Base-by-base conservation (phyloP, 2,888 invertebrate genomes). In the Macropis europaea region DNA sequence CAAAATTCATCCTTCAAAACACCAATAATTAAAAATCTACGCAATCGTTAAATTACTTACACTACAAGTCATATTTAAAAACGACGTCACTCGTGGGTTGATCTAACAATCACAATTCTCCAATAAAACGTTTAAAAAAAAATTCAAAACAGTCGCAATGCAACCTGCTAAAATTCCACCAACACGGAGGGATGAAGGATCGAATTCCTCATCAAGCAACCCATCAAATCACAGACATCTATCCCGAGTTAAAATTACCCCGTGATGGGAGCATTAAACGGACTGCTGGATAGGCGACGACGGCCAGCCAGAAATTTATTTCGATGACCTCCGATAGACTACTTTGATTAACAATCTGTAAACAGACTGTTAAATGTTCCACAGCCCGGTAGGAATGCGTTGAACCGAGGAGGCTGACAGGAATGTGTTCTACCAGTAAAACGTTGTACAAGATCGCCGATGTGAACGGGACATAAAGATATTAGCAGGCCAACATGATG, bases 291-390 rank as follows among this genome's bases (percentile, higher is more conserved):
- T n/a, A 30, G 15, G n/a, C 15, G 6, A 7, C 22, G 19, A 17
- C 34, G 13, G 1, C 36, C 42, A 11, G 28, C 17, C 48, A 36
- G 38, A 11, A 19, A 45, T 38, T 30, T 64, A 69, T 56, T 52
- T 43, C 26, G 6, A 38, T 36, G 32, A 42, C 59, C 13, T 17
- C 30, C 42, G 28, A 53, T 43, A 43, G 26, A 56, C 28, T 15
- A 47, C 52, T 28, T 34, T 72, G 59, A 69, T 69, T 69, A 68
- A 68, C 50, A 62, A 57, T 52, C 50, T 36, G 60, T 47, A 68
- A 72, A 62, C 61, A 69, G 45, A 45, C 50, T 38, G 56, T 61
- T 67, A 68, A 60, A 68, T 45, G 60, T 22, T 15, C 3, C 38
- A n/a, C 17, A 15, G 43, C 9, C 45, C 24, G 53, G 26, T 19